phyloP scores from a whole-genome alignment of 2,113 vertebrate genomes.

The Hiodon tergisus region DNA sequence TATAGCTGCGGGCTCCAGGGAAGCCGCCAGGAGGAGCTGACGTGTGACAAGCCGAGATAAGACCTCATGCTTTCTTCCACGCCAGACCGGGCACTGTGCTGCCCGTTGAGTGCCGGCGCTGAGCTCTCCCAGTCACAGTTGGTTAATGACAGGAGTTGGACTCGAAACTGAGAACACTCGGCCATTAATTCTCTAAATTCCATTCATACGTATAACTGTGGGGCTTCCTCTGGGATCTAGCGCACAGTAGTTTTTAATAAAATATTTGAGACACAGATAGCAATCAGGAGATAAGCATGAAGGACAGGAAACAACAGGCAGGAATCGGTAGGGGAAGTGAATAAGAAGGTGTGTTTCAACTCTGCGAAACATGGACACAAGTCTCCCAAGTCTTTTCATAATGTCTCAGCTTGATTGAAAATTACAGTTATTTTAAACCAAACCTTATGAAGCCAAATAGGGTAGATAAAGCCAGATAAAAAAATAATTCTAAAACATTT shows the following conservation, averaged over 20 bases:
- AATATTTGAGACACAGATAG: constrained; percentile 45
- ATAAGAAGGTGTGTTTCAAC: not conserved
- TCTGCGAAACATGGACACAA: not conserved
- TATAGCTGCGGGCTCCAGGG: too few species aligned
- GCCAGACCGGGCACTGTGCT: too few species aligned
- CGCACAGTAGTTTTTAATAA: constrained; percentile 41
- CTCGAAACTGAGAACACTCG: not conserved
- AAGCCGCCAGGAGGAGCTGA: too few species aligned
- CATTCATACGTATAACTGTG: not conserved
- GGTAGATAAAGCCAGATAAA: not conserved
- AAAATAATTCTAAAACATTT: too few species aligned
- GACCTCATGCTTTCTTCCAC: too few species aligned
- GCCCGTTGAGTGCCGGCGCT: not conserved
- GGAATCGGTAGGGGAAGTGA: not conserved
- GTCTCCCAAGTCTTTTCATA: not conserved
- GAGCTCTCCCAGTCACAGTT: too few species aligned
- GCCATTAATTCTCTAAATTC: too few species aligned
- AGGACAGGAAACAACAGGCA: constrained; percentile 10
- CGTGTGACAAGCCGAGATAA: too few species aligned
- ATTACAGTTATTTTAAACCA: not conserved
- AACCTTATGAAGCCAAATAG: constrained; percentile 6
- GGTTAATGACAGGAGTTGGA: too few species aligned
- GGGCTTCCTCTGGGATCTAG: constrained; percentile 10
- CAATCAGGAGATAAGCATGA: constrained; percentile 43
- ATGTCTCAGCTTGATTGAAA: constrained; percentile 3